Conservation (phyloP, 2,113 vertebrate genomes). For the Noturus placidus region DNA sequence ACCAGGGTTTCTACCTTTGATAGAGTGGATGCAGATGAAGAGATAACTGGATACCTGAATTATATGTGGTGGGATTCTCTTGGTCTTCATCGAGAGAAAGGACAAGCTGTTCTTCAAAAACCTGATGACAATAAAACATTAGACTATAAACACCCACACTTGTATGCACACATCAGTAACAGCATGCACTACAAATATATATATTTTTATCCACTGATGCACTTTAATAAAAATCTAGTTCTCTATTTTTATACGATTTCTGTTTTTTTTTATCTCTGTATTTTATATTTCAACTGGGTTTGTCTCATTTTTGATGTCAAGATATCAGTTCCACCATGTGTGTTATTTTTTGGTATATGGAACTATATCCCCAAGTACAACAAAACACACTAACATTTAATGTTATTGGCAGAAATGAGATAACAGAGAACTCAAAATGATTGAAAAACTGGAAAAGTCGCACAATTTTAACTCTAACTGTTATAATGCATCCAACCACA, state of each 20-base stretch:
- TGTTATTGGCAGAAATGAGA: background rate
- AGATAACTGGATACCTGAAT: slow-evolving; percentile 41
- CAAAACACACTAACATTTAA: background rate
- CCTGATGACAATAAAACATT: slow-evolving; percentile 39
- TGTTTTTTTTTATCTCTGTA: background rate
- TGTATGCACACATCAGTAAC: background rate
- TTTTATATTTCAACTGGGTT: background rate
- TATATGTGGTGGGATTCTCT: slow-evolving; percentile 13
- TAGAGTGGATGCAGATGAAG: slow-evolving; percentile 61
- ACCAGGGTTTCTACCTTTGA: background rate
- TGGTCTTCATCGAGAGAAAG: slow-evolving; percentile 53
- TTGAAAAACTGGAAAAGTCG: background rate
- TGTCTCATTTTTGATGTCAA: background rate
- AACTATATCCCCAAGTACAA: background rate
- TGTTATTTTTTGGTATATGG: background rate
- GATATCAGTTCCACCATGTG: background rate
- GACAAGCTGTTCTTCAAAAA: slow-evolving; percentile 59
- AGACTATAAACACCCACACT: slow-evolving; percentile 5
- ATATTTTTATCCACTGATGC: background rate
- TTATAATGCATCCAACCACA: slow-evolving; percentile 12
- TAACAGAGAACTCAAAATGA: background rate
- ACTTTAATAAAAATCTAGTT: background rate
- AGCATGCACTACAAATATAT: background rate
- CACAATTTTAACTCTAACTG: slow-evolving; percentile 6
- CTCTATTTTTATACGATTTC: background rate